Base-by-base conservation (phyloP, 1,140 invertebrate species). In the Linepithema humile region DNA sequence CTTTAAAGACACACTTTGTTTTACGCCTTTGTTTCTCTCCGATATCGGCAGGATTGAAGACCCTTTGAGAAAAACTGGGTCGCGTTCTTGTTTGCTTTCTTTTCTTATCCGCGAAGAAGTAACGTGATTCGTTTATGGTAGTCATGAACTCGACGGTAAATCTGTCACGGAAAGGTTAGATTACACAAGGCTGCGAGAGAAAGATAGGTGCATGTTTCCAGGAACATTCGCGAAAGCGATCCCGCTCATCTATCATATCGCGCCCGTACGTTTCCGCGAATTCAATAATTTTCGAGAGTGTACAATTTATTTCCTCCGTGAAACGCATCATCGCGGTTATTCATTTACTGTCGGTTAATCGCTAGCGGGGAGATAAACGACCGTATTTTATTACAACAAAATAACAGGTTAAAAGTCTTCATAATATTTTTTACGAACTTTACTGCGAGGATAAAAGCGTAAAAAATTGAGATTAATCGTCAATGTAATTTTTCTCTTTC, bases 201-300 rank as follows among this genome's bases (percentile, higher is more conserved):
- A 62, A 32, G 72, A 75, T 23, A 7, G 12, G 32, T 12, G n/a
- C n/a, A n/a, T 32, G 20, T 9, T 72, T 72, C 50, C 55, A 53
- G 20, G 26, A 32, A 10, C 17, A 38, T 59, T 40, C 26, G 45
- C 23, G 40, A 60, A 40, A 74, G 17, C 23, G 38, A 62, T 62
- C 29, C 23, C 9, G 17, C 10, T 1, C 17, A 43, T 20, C 35
- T 15, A 2, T 26, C 15, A 32, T 26, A 12, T 0, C 2, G 32
- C 45, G 26, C 12, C 23, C 23, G 57, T 17, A 26, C 15, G 23
- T 74, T 43, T 4, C n/a, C 10, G 17, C 55, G 57, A 59, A 60
- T 74, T n/a, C n/a, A n/a, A n/a, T 60, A 74, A 45, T 74, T 60
- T 57, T 57, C 9, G 15, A 2, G 9, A 59, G 17, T 29, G 70